Evolutionary conservation across 2,113 vertebrate species (phyloP).

Genomic region (pig (Sus scrofa)): T2T-Sscrofa CM000815.6:118254001-118254500

Average conservation of each 20-base stretch:
- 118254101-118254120: not conserved
- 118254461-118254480: not conserved
- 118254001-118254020: not conserved
- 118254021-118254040: not conserved
- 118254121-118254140: not conserved
- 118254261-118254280: not conserved
- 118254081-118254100: not conserved
- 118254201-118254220: conserved; percentile 47
- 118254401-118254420: not conserved
- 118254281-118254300: not conserved
- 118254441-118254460: not conserved
- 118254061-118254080: not conserved
- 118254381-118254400: not conserved
- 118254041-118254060: not conserved
- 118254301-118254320: not conserved
- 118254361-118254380: not conserved
- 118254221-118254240: conserved; percentile 41
- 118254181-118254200: not conserved
- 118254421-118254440: not conserved
- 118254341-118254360: not conserved
- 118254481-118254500: not conserved
- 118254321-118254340: not conserved
- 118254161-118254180: not conserved
- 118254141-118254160: not conserved
- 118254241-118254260: conserved; percentile 7